phyloP scores from a whole-genome alignment of 2,888 invertebrate genomes.

The Phyllotreta striolata region DNA sequence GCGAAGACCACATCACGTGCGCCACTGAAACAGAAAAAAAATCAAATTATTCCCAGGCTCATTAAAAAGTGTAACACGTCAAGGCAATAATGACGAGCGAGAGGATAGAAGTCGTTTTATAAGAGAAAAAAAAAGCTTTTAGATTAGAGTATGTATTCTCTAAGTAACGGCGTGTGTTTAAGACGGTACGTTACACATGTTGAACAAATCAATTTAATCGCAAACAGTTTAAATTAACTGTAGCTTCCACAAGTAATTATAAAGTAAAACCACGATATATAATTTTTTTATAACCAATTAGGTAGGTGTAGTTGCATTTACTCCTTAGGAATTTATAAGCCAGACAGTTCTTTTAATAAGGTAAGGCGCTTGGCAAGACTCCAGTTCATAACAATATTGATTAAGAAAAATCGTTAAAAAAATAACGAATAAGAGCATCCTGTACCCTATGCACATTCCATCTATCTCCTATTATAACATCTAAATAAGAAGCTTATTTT shows the following conservation, averaged over 20 bases:
- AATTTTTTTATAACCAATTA: no score
- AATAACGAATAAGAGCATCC: no score
- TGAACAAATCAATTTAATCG: constrained; percentile 13
- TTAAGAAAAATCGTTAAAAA: no score
- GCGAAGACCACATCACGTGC: constrained; percentile 61
- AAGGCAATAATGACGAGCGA: constrained; percentile 6
- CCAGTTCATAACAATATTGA: no score
- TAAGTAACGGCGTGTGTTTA: constrained; percentile 9
- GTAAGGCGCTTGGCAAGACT: no score
- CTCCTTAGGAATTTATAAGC: no score
- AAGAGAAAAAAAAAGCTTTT: constrained; percentile 19
- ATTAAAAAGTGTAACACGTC: constrained; percentile 28
- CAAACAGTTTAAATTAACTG: not conserved
- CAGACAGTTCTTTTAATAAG: no score
- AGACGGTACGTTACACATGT: constrained; percentile 4
- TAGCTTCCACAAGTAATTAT: no score
- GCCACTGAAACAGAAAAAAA: constrained; percentile 62
- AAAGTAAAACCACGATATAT: no score
- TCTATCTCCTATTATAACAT: not conserved
- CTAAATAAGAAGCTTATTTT: constrained; percentile 8
- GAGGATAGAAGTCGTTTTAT: constrained; percentile 7
- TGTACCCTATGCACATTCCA: not conserved
- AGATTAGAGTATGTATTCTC: not conserved
- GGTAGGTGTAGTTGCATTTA: no score
- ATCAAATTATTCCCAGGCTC: constrained; percentile 29